Conservation (phyloP, 2,113 vertebrate species). For the Dicerorhinus sumatrensis region DNA sequence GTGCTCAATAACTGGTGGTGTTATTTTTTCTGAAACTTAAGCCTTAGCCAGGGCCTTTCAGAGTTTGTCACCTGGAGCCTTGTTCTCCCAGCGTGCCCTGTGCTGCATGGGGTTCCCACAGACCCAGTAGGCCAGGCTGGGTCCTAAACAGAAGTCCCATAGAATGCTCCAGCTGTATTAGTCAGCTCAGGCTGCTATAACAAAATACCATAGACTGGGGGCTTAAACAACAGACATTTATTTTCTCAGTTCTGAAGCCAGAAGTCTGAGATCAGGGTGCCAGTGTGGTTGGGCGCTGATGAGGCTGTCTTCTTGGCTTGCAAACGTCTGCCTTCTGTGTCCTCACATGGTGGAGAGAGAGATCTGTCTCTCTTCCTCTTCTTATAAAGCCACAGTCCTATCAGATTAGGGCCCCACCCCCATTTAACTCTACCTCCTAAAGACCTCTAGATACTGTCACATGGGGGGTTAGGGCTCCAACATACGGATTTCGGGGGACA, state of each 20-base stretch:
- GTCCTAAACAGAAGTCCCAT: neutral
- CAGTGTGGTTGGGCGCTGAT: neutral
- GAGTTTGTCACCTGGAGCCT: neutral
- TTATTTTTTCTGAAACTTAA: neutral
- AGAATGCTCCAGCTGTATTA: neutral
- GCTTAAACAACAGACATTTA: neutral
- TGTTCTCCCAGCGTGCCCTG: neutral
- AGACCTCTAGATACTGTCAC: too few species aligned
- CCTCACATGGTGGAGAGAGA: neutral
- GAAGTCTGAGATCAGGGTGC: neutral
- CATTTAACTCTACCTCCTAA: neutral
- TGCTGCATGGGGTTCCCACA: neutral
- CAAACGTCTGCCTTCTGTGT: neutral
- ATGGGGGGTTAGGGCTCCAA: neutral
- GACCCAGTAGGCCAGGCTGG: neutral
- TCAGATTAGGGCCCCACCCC: neutral
- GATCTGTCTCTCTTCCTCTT: neutral
- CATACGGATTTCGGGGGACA: too few species aligned
- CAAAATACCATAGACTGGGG: neutral
- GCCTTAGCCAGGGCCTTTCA: neutral
- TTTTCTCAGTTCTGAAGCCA: neutral
- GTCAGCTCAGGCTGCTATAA: neutral
- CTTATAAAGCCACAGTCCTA: neutral
- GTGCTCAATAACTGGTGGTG: neutral
- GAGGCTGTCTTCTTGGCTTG: neutral